phyloP scores from a whole-genome alignment of 2,888 invertebrate species.

The Sicus ferrugineus region DNA sequence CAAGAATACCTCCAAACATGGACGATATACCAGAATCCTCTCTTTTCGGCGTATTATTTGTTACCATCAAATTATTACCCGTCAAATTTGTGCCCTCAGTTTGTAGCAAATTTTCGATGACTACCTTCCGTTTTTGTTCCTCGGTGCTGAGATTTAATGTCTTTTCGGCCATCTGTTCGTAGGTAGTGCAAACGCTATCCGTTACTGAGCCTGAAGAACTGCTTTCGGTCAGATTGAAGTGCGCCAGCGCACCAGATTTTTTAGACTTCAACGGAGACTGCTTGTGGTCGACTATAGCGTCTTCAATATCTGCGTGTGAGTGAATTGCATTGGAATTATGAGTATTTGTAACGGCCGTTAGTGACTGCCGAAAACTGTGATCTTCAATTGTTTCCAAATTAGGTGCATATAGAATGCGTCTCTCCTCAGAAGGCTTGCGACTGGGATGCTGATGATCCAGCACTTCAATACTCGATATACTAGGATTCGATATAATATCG shows the following conservation, averaged over 20 bases:
- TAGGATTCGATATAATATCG: conserved; percentile 75
- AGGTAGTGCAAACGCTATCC: conserved; percentile 70
- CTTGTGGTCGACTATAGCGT: not conserved
- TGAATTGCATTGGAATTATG: not conserved
- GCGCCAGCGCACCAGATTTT: conserved; percentile 46
- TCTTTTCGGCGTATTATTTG: conserved; percentile 40
- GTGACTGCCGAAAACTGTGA: conserved; percentile 31
- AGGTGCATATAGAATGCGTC: conserved; percentile 63
- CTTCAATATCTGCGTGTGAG: not conserved
- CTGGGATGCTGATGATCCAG: conserved; percentile 63
- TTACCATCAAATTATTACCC: not conserved
- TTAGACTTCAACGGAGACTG: not conserved
- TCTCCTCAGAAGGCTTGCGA: conserved; percentile 66
- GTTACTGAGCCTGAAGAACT: conserved; percentile 72
- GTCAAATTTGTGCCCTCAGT: conserved; percentile 26
- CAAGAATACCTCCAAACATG: conserved; percentile 65
- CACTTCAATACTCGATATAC: conserved; percentile 75
- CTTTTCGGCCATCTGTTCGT: conserved; percentile 64
- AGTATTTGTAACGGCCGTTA: not conserved
- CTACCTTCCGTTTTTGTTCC: conserved; percentile 34
- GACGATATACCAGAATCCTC: conserved; percentile 54
- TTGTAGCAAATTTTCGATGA: conserved; percentile 39
- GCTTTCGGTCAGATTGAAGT: conserved; percentile 68
- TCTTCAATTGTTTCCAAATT: conserved; percentile 66
- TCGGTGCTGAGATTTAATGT: conserved; percentile 21